phyloP scores from a whole-genome alignment of 2,113 vertebrate genomes.

The Poecilia latipinna region DNA sequence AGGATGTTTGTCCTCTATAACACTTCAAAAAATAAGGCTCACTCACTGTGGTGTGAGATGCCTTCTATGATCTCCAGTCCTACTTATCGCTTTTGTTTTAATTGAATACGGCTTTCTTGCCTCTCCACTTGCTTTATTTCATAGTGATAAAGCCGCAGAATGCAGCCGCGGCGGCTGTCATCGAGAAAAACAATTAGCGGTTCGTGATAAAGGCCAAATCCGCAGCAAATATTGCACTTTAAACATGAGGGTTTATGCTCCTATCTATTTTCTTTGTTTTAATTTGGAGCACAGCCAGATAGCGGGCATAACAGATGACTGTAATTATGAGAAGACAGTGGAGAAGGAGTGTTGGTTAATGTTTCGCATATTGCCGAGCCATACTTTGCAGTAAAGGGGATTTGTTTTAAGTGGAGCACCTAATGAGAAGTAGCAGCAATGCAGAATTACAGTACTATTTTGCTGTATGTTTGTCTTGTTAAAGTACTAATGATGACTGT shows the following conservation, averaged over 20 bases:
- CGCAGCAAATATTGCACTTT: slow-evolving; percentile 52
- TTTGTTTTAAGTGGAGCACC: slow-evolving; percentile 13
- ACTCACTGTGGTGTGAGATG: slow-evolving; percentile 33
- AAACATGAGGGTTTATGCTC: slow-evolving; percentile 57
- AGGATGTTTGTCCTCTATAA: slow-evolving; percentile 21
- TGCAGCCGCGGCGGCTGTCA: slow-evolving; percentile 41
- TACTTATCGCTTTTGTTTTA: slow-evolving; percentile 55
- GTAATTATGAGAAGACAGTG: slow-evolving; percentile 62
- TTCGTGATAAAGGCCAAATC: slow-evolving; percentile 60
- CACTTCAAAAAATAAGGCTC: slow-evolving; percentile 5
- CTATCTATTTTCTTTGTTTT: slow-evolving; percentile 53
- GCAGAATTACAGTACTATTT: slow-evolving; percentile 12
- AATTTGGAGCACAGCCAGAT: slow-evolving; percentile 53
- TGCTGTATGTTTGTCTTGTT: slow-evolving; percentile 26
- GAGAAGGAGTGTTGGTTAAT: slow-evolving; percentile 61
- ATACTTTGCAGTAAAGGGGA: slow-evolving; percentile 18
- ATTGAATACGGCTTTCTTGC: slow-evolving; percentile 51
- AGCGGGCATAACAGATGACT: slow-evolving; percentile 33
- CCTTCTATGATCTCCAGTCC: slow-evolving; percentile 38
- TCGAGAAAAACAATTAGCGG: slow-evolving; percentile 60
- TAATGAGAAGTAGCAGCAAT: slow-evolving; percentile 22
- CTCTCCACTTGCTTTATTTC: slow-evolving; percentile 47
- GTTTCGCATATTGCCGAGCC: slow-evolving; percentile 31
- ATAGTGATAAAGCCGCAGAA: slow-evolving; percentile 56
- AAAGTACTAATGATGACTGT: slow-evolving; percentile 8